Percentiles rank a stretch among this genome's conserved stretches.
phyloP scores from a whole-genome alignment of 2,113 vertebrate genomes.

The Lonchura striata region DNA sequence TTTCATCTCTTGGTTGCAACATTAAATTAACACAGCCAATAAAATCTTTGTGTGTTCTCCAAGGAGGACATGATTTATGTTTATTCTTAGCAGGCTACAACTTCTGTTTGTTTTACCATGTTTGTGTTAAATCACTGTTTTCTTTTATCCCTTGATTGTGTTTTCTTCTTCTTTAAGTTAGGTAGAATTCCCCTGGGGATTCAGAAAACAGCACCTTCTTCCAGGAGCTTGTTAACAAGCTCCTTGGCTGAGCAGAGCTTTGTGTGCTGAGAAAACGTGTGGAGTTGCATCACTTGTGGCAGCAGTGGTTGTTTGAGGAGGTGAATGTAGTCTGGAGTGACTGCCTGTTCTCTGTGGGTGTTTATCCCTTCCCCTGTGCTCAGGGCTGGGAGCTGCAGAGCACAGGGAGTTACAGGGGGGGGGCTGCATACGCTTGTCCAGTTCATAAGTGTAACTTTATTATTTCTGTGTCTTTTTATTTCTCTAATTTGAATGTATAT shows the following conservation, averaged over 20 bases:
- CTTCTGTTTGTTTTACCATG: neutral
- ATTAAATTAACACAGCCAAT: neutral
- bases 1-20: neutral
- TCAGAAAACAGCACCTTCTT: neutral
- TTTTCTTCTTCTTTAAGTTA: neutral
- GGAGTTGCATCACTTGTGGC: neutral
- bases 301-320: neutral
- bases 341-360: neutral
- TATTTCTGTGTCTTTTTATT: neutral
- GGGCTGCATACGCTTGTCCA: neutral
- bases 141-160: neutral
- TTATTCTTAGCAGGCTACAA: neutral
- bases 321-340: neutral
- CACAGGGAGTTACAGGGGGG: neutral
- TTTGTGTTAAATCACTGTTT: neutral
- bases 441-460: neutral
- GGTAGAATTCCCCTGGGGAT: fast-evolving
- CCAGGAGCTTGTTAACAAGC: neutral
- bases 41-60: neutral
- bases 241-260: neutral
- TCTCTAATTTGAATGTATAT: neutral
- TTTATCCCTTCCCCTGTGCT: neutral
- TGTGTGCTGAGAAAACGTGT: fast-evolving
- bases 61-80: neutral
- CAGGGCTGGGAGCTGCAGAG: neutral